These are phyloP conservation scores for Tinamus major DNA, from an alignment of 2,797 vertebrate genomes.

Conservation along the genomic window DNA sequence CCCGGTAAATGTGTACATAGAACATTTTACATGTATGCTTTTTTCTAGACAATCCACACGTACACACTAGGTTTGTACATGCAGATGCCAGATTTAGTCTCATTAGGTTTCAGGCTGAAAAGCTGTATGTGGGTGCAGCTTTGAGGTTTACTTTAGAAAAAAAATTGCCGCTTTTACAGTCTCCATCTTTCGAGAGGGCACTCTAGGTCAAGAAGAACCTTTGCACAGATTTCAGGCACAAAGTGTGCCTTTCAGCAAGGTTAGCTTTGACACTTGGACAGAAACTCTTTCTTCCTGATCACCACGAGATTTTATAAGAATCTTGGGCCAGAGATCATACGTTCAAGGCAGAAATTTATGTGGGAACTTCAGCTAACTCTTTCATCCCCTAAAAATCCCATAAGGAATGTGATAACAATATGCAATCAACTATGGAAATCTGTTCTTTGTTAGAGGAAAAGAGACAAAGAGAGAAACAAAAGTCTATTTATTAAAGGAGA, in stretches of 20 bases:
- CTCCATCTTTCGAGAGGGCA: neutral
- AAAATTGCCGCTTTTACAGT: neutral
- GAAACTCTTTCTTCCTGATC: neutral
- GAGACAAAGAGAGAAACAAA: neutral
- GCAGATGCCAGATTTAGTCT: neutral
- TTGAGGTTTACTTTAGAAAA: neutral
- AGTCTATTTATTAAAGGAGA: neutral
- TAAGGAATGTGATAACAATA: neutral
- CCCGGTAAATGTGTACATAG: neutral
- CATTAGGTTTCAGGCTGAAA: neutral
- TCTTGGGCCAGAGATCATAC: neutral
- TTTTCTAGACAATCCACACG: neutral
- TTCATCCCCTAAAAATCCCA: neutral
- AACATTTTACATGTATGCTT: neutral
- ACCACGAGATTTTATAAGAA: neutral
- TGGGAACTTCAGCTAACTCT: neutral
- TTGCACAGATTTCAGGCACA: neutral
- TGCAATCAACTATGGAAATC: neutral
- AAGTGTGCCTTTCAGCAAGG: neutral
- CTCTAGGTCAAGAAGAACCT: rapidly evolving
- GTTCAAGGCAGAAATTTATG: neutral
- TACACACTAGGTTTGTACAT: neutral
- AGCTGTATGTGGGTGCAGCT: neutral
- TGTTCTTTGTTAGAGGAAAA: neutral
- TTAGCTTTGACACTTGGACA: neutral